Evolutionary conservation across 2,113 vertebrate genomes (phyloP), one percentile per base, ranked within the genome.

Genomic region (Gnathonemus longibarbis): DNA sequence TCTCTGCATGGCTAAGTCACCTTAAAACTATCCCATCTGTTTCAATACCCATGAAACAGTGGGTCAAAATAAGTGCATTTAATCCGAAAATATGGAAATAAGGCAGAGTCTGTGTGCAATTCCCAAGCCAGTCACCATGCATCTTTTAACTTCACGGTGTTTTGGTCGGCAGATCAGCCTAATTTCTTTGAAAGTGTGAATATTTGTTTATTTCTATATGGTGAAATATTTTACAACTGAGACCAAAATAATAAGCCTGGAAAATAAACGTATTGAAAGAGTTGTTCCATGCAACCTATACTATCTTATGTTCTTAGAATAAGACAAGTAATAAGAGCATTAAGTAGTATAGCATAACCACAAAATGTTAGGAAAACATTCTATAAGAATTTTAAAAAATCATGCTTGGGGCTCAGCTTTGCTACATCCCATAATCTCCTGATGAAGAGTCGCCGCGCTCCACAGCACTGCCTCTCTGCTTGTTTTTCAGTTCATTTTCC

Each of bases 401-500:
- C 19, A n/a, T 24, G 39, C 13, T 53, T 66, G 39, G 45, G 87
- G 39, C 87, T 13, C 35, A 88, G 87, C 17, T 58, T 31, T 88
- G 6, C 13, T 42, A 31, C 11, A 27, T 88, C 31, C 27, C 35
- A 24, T 62, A 66, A 84, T 74, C 7, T 48, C 74, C 19, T 35
- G 52, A 62, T 62, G 89, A 90, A 31, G 13, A 84, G 19, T 24
- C 19, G 84, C 50, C 87, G 45, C 10, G 84, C 50, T 88, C 45
- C 56, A 52, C 35, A 89, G 48, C 90, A 49, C n/a, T 39, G 74
- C 88, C 74, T 62, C 89, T 19, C 88, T 74, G 46, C 89, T 89
- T 91, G 88, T 91, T 91, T 90, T 90, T 87, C 87, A 90, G 89
- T 70, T 89, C 31, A 13, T 70, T 56, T 52, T 46, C 5, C 50